Percentiles rank a stretch among this genome's conserved stretches.
Conservation (phyloP, 2,888 invertebrate species). For the Hecatera dysodea region DNA sequence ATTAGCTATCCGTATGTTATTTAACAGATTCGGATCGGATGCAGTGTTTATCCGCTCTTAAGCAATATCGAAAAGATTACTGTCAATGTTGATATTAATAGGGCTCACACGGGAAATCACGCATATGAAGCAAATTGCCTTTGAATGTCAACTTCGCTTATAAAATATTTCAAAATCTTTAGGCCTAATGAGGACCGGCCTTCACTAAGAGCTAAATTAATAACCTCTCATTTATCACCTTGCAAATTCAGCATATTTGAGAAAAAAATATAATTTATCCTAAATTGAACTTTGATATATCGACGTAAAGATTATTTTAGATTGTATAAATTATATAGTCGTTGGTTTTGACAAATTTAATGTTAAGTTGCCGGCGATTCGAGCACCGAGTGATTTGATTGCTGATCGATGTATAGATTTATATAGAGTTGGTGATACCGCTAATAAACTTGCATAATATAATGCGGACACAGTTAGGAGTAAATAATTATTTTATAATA, state of each 20-base stretch:
- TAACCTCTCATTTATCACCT: constrained; percentile 60
- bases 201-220: constrained; percentile 57
- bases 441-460: neutral
- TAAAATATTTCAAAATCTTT: constrained; percentile 52
- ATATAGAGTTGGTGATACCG: constrained; percentile 57
- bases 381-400: constrained; percentile 74
- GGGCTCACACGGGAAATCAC: constrained; percentile 42
- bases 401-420: constrained; percentile 66
- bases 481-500: too few species aligned
- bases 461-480: too few species aligned
- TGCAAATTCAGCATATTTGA: constrained; percentile 42
- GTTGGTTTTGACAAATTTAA: constrained; percentile 77
- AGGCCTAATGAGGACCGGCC: constrained; percentile 50
- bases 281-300: constrained; percentile 49
- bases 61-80: constrained; percentile 24
- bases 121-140: constrained; percentile 32
- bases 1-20: too few species aligned
- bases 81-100: constrained; percentile 33
- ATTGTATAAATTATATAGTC: constrained; percentile 44
- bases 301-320: constrained; percentile 55
- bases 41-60: too few species aligned
- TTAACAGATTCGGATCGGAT: too few species aligned
- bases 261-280: constrained; percentile 44
- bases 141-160: constrained; percentile 49
- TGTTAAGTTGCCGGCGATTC: constrained; percentile 68